A percentile compares a stretch with the other conserved stretches of the same genome.
Conservation (phyloP, 2,797 vertebrate species). For the Neopelma chrysocephalum region DNA sequence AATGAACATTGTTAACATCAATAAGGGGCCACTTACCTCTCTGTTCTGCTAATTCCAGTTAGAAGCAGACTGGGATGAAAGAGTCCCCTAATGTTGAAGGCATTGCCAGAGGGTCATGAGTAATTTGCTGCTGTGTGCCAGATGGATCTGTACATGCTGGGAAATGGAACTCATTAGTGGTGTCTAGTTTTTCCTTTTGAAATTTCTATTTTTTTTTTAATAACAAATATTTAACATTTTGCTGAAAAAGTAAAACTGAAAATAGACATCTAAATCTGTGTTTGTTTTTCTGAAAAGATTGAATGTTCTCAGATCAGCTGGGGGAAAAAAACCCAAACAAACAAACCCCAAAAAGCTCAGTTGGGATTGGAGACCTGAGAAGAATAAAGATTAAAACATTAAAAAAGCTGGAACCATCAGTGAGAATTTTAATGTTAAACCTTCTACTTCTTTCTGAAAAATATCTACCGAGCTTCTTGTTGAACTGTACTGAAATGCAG, state of each 20-base stretch:
- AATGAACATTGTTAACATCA: background rate
- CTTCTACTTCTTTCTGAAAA: background rate
- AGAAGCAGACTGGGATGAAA: background rate
- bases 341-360: background rate
- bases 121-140: background rate
- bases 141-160: background rate
- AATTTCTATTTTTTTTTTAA: background rate
- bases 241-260: background rate
- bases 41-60: background rate
- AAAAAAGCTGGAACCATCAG: background rate
- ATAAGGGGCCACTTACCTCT: background rate
- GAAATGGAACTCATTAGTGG: background rate
- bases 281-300: background rate
- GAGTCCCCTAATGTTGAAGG: background rate
- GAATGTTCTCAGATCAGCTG: background rate
- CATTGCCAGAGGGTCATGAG: background rate
- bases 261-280: background rate
- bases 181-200: background rate
- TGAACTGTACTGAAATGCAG: background rate
- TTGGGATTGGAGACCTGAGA: background rate
- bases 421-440: background rate
- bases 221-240: background rate
- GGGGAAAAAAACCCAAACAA: rapidly evolving
- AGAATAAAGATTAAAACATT: background rate
- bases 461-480: background rate